Evolutionary conservation across 1,140 invertebrate genomes (phyloP).

Genomic region (Arion vulgaris): DNA sequence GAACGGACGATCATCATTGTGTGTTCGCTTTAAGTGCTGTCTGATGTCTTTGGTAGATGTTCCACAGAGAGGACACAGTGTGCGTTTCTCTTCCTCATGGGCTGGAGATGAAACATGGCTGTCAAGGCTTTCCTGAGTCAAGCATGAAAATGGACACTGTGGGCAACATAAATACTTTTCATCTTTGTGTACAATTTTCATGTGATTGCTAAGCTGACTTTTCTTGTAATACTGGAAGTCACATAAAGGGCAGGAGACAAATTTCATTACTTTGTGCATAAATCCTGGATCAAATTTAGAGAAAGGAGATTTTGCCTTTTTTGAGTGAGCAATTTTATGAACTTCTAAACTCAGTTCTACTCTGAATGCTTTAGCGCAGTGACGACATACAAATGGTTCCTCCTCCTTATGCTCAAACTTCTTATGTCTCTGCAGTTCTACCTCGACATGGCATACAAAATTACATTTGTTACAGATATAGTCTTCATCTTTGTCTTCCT

Average conservation of each 20-base stretch:
- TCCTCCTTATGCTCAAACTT: conserved; percentile 16
- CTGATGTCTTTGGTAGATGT: conserved; percentile 25
- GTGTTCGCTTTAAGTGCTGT: conserved; percentile 11
- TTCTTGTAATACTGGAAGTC: conserved; percentile 27
- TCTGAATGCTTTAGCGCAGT: conserved; percentile 20
- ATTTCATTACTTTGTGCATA: conserved; percentile 15
- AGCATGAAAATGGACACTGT: conserved; percentile 11
- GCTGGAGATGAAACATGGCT: not conserved
- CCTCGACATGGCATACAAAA: conserved; percentile 9
- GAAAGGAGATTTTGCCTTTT: not conserved
- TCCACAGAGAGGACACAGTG: conserved; percentile 22
- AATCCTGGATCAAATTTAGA: conserved; percentile 9
- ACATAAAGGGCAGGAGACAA: conserved; percentile 24
- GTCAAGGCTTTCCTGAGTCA: not conserved
- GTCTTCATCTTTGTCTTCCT: not conserved
- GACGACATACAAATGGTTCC: conserved; percentile 23
- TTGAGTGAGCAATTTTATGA: conserved; percentile 20
- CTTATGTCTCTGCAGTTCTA: conserved; percentile 20
- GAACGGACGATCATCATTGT: conserved; percentile 28
- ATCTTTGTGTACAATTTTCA: not conserved
- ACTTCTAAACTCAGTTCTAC: conserved; percentile 16
- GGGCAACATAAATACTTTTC: not conserved
- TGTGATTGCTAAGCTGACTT: conserved; percentile 18
- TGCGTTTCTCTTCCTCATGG: conserved; percentile 4
- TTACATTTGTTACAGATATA: conserved; percentile 22